phyloP scores from a whole-genome alignment of 92 coral and sea anemone species.

The Umimayanthus kanabou region DNA sequence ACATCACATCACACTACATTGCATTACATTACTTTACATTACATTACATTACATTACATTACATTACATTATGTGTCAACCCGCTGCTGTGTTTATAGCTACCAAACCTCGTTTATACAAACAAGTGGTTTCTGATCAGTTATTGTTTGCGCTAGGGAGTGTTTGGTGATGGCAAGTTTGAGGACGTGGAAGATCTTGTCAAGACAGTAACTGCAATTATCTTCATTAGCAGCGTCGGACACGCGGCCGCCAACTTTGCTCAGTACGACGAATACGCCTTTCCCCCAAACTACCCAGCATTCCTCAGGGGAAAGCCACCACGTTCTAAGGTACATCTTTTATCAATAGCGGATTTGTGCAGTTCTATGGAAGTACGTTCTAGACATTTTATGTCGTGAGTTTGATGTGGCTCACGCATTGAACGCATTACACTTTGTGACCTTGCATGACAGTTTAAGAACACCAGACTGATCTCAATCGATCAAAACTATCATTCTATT shows the following conservation, averaged over 20 bases:
- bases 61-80: no score
- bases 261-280: conserved; percentile 97
- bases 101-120: no score
- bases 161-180: conserved; percentile 86
- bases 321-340: conserved; percentile 69
- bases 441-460: no score
- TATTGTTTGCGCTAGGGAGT: conserved; percentile 68
- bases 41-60: no score
- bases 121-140: no score
- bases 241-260: conserved; percentile 94
- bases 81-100: no score
- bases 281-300: conserved; percentile 96
- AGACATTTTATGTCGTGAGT: not conserved
- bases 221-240: conserved; percentile 95
- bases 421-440: no score
- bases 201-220: conserved; percentile 78
- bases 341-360: not conserved
- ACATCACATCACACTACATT: no score
- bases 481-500: no score
- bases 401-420: not conserved
- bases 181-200: conserved; percentile 76
- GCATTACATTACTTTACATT: no score
- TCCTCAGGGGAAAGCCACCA: conserved; percentile 92
- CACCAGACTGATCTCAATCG: no score
- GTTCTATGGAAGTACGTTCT: not conserved